A percentile compares a stretch with the other conserved stretches of the same genome.
Conservation (phyloP, 2,797 vertebrate genomes). For the Erpetoichthys calabaricus region DNA sequence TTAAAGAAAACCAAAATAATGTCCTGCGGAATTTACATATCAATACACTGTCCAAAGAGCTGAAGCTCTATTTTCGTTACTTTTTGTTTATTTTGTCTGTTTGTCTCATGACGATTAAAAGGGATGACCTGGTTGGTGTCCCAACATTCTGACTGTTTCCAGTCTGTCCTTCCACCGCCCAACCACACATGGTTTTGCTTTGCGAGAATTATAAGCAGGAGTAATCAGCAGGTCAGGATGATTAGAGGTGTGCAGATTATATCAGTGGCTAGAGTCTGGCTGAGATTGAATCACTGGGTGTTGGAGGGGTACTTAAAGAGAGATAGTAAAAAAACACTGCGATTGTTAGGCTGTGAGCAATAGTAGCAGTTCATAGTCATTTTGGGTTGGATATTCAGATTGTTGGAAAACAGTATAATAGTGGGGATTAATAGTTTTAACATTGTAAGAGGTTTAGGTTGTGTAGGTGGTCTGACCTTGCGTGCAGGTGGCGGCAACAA, state of each 20-base stretch:
- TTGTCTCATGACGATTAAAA: too few species aligned
- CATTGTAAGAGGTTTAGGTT: slow-evolving; percentile 29
- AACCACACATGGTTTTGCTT: slow-evolving; percentile 24
- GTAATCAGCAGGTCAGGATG: slow-evolving; percentile 16
- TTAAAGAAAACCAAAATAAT: too few species aligned
- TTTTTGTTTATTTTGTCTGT: too few species aligned
- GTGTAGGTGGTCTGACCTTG: slow-evolving; percentile 19
- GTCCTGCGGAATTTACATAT: too few species aligned
- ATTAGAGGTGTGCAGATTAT: slow-evolving; percentile 8
- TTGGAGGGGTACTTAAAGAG: accelerated
- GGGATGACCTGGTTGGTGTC: too few species aligned
- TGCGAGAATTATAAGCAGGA: slow-evolving; percentile 19
- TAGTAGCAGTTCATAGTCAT: not conserved
- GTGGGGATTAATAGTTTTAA: slow-evolving; percentile 25
- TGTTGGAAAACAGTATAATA: not conserved
- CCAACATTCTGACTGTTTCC: too few species aligned
- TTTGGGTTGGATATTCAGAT: accelerated
- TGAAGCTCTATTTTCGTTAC: too few species aligned
- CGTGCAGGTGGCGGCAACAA: slow-evolving; percentile 21
- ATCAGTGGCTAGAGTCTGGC: accelerated
- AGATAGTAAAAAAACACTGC: accelerated
- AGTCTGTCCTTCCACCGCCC: too few species aligned
- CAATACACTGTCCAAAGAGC: too few species aligned
- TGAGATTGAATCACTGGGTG: accelerated
- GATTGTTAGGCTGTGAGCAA: accelerated